Percentiles rank a stretch among this genome's conserved stretches.
Conservation (phyloP, 2,797 vertebrate species). For the Columba guinea region DNA sequence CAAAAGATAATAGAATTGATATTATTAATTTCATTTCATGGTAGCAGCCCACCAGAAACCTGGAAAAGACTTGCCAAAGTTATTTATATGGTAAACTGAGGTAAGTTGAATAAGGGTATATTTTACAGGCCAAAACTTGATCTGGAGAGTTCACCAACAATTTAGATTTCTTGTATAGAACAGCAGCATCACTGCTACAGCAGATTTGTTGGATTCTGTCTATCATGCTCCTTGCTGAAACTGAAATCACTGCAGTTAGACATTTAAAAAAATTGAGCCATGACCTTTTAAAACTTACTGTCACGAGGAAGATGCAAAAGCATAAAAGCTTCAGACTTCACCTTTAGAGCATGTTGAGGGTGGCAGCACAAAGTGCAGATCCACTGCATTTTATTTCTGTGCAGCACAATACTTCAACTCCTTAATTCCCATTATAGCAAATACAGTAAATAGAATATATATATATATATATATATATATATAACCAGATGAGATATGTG, state of each 20-base stretch:
- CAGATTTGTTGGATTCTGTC: not conserved
- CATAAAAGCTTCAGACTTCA: not conserved
- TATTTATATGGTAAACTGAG: not conserved
- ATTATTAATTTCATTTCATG: not conserved
- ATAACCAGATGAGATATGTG: not conserved
- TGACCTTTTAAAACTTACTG: not conserved
- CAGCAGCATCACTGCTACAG: not conserved
- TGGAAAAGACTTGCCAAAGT: not conserved
- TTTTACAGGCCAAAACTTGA: not conserved
- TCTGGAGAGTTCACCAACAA: not conserved
- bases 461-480: not conserved
- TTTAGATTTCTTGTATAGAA: not conserved
- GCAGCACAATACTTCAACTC: not conserved
- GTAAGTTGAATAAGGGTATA: not conserved
- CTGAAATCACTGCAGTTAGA: not conserved
- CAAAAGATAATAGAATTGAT: not conserved
- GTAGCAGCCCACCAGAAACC: not conserved
- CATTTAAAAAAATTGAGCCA: not conserved
- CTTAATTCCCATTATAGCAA: not conserved
- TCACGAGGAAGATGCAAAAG: not conserved
- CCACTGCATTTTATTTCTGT: not conserved
- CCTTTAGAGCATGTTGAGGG: not conserved
- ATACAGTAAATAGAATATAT: not conserved
- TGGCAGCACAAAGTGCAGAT: not conserved
- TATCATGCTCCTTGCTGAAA: not conserved